Base-by-base conservation (phyloP, 2,797 vertebrate species). In the Sylvia borin region DNA sequence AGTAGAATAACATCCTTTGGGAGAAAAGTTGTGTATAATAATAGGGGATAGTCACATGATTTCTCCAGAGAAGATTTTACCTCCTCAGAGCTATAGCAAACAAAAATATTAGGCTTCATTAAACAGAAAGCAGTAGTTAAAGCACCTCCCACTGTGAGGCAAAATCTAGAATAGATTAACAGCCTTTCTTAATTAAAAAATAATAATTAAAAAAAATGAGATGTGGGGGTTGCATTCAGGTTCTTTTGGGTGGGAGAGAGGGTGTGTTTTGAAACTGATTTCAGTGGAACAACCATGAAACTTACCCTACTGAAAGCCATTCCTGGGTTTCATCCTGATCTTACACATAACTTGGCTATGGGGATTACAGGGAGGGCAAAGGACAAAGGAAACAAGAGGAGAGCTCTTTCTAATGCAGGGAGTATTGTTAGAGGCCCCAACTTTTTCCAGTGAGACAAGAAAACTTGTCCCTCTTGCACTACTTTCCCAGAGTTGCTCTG, bases 221-320 rank as follows among this genome's bases (percentile, higher is more conserved):
- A 29, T 16, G 7, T 10, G 7, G 11, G 5, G 32, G 2, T 6
- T 45, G 21, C 17, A 10, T 38, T 85, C 2, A 0, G 8, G 22
- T 8, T 51, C 16, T 40, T 51, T 20, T 20, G 38, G 8, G 29
- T 18, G 15, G 21, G 7, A 53, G n/a, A 26, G 45, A n/a, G 4
- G 5, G 5, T 2, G 1, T 32, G 9, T 68, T 45, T 25, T 4
- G 19, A 32, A 47, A 42, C 19, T 17, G 4, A 40, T 66, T 89
- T 87, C 54, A 51, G 16, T 26, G 9, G 11, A 81, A 54, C 16
- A 42, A 32, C 42, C 7, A 26, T 8, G 27, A 61, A 71, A 45
- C 17, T 60, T 55, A 14, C 22, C 16, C 26, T 68, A 3, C 34
- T 60, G 29, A 60, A 89, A 87, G 10, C 8, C 45, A 18, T 27